Conservation (phyloP, 2,797 vertebrate genomes). For the Smutsia gigantea region DNA sequence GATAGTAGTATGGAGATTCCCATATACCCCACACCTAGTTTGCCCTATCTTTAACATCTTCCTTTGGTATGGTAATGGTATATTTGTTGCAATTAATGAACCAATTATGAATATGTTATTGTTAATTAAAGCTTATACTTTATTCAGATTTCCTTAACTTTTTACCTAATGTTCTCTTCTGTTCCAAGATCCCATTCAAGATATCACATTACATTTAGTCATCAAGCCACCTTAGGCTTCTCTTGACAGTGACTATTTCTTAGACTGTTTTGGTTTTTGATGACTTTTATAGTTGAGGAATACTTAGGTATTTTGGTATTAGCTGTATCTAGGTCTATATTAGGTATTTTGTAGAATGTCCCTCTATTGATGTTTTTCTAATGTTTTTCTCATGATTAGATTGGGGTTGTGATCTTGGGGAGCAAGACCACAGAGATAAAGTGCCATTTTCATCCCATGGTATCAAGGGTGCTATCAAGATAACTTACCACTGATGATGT, state of each 20-base stretch:
- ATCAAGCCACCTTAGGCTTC: neutral
- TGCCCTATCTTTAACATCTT: neutral
- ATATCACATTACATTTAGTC: neutral
- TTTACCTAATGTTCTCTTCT: neutral
- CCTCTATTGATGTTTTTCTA: neutral
- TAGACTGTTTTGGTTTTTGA: neutral
- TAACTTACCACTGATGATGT: neutral
- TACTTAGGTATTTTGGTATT: neutral
- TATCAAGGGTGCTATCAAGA: neutral
- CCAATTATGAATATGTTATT: neutral
- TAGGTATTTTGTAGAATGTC: neutral
- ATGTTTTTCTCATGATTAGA: neutral
- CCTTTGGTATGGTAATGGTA: neutral
- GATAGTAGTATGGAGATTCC: neutral
- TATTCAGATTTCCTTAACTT: neutral
- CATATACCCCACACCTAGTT: neutral
- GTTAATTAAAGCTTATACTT: neutral
- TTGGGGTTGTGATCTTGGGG: neutral
- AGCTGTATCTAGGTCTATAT: neutral
- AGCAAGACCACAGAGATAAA: neutral
- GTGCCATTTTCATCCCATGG: neutral
- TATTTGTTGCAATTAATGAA: conserved; percentile 20
- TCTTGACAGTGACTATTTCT: neutral
- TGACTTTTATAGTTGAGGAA: neutral
- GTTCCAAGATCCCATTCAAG: neutral